Conservation (phyloP, 2,797 vertebrate species). For the Phoebastria nigripes region DNA sequence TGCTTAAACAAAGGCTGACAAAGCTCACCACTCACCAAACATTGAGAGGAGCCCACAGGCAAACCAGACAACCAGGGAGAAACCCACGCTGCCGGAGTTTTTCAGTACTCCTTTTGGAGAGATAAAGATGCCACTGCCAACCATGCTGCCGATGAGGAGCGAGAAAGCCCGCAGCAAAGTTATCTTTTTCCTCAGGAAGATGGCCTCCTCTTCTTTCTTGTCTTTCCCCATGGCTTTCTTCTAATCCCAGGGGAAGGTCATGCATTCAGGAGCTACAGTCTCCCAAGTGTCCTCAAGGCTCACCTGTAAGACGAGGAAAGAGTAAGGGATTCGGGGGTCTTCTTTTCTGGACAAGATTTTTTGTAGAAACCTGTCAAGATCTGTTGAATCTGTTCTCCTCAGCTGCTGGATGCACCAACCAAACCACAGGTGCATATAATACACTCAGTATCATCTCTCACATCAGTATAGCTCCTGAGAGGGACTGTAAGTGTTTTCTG, state of each 20-base stretch:
- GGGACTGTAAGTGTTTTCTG: background rate
- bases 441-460: background rate
- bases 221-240: conserved; percentile 46
- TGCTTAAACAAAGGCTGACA: background rate
- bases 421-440: background rate
- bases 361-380: background rate
- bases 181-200: conserved; percentile 81
- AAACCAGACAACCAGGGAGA: conserved; percentile 83
- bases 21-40: conserved; percentile 78
- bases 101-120: conserved; percentile 87
- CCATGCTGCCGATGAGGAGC: conserved; percentile 83
- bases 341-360: background rate
- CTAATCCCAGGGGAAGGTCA: background rate
- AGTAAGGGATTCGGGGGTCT: background rate
- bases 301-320: conserved; percentile 45
- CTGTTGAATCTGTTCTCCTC: background rate
- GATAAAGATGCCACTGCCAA: conserved; percentile 90
- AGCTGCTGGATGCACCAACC: background rate
- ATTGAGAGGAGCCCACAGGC: conserved; percentile 83
- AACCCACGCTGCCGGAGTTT: conserved; percentile 84
- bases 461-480: background rate
- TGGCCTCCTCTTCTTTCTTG: conserved; percentile 42
- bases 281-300: background rate
- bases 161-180: conserved; percentile 78
- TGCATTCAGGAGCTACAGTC: background rate